Base-by-base conservation (phyloP, 2,113 vertebrate genomes). In the Odocoileus virginianus region DNA sequence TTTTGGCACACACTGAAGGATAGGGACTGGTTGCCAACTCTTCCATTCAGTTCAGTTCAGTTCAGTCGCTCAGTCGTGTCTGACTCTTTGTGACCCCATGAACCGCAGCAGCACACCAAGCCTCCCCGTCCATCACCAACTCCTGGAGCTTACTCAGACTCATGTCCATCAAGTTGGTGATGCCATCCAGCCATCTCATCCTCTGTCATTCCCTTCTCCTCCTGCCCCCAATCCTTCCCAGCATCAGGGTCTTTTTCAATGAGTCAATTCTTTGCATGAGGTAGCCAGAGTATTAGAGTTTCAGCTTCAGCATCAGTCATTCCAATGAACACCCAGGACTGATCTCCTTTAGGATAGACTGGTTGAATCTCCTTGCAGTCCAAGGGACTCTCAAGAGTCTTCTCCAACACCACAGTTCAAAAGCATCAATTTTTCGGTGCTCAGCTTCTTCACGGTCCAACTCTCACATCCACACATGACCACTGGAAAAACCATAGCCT, bases 21-120 rank as follows among this genome's bases (percentile, higher is more conserved):
- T 25, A 25, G 79, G 50, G 19, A 54, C 79, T 82, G 50, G 50
- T 83, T 83, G 50, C 50, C 81, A 83, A 54, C 81, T 25, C 21
- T 83, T 54, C 52, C 6, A 36, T 55, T 43, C n/a, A 71, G 10
- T 40, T 71, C 67, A 71, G 67, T 5, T 71, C n/a, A 71, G n/a
- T 74, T 40, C 67, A 71, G n/a, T 40, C 19, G 2, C n/a, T 40
- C n/a, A 71, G 19, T 40, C 2, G 0, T 71, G 67, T 71, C 67
- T 0, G 0, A 40, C 10, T 71, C n/a, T 71, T 71, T 40, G 67
- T 0, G 5, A 23, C 67, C 5, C n/a, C 19, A 23, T 6, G 9
- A 10, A 40, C 2, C 6, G 19, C 10, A 71, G 19, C 10, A 71
- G 64, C 19, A 71, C 0, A 0, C 64, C 67, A 71, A 19, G n/a